Evolutionary conservation across 2,113 vertebrate genomes (phyloP).

Genomic region (Perca fluviatilis): DNA sequence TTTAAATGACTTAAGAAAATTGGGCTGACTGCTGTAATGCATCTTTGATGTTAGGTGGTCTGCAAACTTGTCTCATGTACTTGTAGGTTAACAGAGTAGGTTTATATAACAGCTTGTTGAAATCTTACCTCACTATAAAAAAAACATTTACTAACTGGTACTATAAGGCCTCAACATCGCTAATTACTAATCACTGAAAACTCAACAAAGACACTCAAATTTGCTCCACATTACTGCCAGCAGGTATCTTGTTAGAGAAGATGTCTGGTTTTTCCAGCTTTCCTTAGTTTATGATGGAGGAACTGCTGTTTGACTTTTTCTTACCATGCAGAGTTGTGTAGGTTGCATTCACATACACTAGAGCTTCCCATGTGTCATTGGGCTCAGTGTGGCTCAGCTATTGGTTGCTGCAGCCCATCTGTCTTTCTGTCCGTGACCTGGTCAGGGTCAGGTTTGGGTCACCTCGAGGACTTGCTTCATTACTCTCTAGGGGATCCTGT

Average conservation of each 20-base stretch:
- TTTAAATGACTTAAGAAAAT: too few relatives aligned
- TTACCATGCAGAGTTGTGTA: neutral
- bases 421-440: slow-evolving; percentile 21
- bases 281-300: neutral
- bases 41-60: neutral
- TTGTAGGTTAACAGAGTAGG: neutral
- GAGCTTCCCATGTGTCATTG: neutral
- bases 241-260: neutral
- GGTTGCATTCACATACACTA: neutral
- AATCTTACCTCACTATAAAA: neutral
- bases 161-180: neutral
- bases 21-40: neutral
- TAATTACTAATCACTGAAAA: neutral
- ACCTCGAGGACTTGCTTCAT: slow-evolving; percentile 34
- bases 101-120: neutral
- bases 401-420: slow-evolving; percentile 41
- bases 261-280: neutral
- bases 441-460: slow-evolving; percentile 57
- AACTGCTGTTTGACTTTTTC: neutral
- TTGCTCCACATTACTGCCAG: neutral
- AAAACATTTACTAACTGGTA: neutral
- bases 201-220: neutral
- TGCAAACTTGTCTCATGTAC: neutral
- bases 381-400: slow-evolving; percentile 49
- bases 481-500: slow-evolving; percentile 34